Base-by-base conservation (phyloP, 2,888 invertebrate genomes). In the Melanchra persicariae region DNA sequence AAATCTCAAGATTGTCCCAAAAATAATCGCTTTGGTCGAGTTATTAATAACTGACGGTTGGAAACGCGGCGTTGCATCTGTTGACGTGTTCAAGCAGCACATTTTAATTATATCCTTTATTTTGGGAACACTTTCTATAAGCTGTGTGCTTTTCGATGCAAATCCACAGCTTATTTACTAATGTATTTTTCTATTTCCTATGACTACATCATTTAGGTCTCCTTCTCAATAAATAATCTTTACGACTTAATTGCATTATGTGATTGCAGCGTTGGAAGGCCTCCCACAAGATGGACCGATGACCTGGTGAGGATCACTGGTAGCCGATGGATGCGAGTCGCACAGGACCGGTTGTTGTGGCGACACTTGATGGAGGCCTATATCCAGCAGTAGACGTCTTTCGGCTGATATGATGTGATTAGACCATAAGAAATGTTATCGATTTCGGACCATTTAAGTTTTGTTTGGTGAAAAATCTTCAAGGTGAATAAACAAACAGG, bases 31-130 rank as follows among this genome's bases (percentile, higher is more conserved):
- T 77, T 77, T 49, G 49, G 43, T 47, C 24, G 52, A 6, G 51
- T 64, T 82, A 79, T 61, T 58, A 64, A 79, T 81, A 81, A n/a
- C 8, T 1, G 9, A 51, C 40, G 15, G 19, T 58, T 43, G 30
- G 22, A n/a, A 54, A 19, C 22, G 17, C 54, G 47, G 51, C 37
- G 37, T 7, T 8, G 60, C 72, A 65, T 67, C 52, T 30, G 66
- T 19, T 79, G 82, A 77, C 61, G 79, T 61, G 8, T n/a, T 54
- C 1, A 58, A 60, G 47, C 24, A 34, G 47, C 10, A 59, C 19
- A 57, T 63, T 57, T 68, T 22, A 63, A 63, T 17, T 45, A 47
- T 72, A 37, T 12, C 17, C 8, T 62, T 51, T 67, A 62, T 61
- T 64, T 80, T 58, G 24, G 57, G 57, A 40, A 37, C 70, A 57